Percentiles rank a stretch among this genome's conserved stretches.
phyloP scores from a whole-genome alignment of 35 echinoderm and acorn worm species.

The Patiria miniata region DNA sequence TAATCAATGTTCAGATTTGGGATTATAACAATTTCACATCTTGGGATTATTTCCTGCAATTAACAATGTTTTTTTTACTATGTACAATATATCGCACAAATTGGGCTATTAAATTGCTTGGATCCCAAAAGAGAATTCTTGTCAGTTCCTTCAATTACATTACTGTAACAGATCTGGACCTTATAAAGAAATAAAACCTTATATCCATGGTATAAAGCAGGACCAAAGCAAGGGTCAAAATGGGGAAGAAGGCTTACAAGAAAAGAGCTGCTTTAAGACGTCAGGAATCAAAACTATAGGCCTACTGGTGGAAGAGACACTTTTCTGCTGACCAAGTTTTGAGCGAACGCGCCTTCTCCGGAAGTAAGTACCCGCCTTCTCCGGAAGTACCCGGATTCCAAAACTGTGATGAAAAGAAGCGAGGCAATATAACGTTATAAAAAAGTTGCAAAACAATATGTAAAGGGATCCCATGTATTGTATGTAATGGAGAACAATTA shows the following conservation, averaged over 20 bases:
- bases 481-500: background rate
- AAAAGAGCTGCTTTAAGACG: background rate
- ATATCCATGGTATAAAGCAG: background rate
- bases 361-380: too few species aligned
- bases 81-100: background rate
- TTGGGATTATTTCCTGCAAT: too few species aligned
- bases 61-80: too few species aligned
- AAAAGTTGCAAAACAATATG: background rate
- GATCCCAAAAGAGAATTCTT: background rate
- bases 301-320: background rate
- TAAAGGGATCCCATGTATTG: background rate
- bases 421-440: background rate
- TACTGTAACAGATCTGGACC: background rate
- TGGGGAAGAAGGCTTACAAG: background rate
- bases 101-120: background rate
- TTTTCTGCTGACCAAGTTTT: background rate
- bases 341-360: background rate
- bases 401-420: conserved; percentile 7
- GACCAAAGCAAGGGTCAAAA: background rate
- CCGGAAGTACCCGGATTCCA: background rate
- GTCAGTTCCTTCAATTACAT: too few species aligned
- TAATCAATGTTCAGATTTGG: too few species aligned
- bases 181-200: background rate
- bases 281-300: background rate
- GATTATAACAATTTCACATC: too few species aligned